Conservation (phyloP, 2,888 invertebrate genomes). For the Pegoplata infirma region DNA sequence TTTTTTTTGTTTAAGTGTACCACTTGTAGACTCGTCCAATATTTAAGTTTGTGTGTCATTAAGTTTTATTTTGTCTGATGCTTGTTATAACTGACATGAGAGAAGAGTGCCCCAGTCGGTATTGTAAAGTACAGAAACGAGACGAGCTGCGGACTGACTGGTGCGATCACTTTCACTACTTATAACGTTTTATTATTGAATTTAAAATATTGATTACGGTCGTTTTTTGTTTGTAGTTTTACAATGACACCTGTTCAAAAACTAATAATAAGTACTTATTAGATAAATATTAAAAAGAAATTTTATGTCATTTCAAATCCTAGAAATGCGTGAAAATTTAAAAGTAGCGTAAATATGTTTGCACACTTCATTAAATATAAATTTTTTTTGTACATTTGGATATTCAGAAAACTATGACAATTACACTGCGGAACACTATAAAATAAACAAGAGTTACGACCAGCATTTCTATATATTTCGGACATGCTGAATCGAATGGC, state of each 20-base stretch:
- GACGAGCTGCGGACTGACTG: neutral
- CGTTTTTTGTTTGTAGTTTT: neutral
- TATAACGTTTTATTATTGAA: neutral
- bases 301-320: neutral
- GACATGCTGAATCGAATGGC: too few species aligned
- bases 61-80: too few species aligned
- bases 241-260: neutral
- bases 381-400: too few species aligned
- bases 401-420: too few species aligned
- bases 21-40: too few species aligned
- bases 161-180: neutral
- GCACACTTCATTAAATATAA: neutral
- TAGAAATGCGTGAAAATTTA: neutral
- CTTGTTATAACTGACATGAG: too few species aligned
- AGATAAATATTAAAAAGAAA: neutral
- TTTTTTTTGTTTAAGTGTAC: too few species aligned
- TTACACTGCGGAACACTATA: too few species aligned
- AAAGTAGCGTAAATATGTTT: neutral
- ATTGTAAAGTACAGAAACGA: neutral
- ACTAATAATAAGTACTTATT: neutral
- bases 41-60: too few species aligned
- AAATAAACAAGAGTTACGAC: too few species aligned
- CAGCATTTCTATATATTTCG: too few species aligned
- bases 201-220: neutral
- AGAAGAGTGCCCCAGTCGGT: too few species aligned